phyloP scores from a whole-genome alignment of 2,797 vertebrate species.

The Martes flavigula region DNA sequence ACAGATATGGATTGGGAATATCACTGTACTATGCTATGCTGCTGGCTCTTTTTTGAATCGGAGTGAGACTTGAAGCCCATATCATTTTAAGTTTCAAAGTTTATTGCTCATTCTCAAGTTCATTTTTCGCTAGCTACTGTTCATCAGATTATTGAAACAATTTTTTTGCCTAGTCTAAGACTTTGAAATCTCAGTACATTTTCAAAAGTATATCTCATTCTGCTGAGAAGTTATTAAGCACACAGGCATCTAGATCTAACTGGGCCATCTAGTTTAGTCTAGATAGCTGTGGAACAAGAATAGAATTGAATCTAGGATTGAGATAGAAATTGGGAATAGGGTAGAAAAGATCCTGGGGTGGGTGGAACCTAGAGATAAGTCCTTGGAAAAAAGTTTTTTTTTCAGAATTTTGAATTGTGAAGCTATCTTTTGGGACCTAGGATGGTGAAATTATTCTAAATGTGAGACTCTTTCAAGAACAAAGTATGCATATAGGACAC shows the following conservation, averaged over 20 bases:
- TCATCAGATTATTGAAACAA: background rate
- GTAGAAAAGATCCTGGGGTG: constrained; percentile 13
- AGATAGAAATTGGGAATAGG: background rate
- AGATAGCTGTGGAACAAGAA: background rate
- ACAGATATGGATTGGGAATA: background rate
- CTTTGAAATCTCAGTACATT: background rate
- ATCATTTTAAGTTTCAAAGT: background rate
- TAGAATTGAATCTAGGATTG: background rate
- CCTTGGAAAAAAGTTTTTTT: background rate
- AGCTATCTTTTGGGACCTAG: background rate
- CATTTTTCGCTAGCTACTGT: background rate
- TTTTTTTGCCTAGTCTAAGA: background rate
- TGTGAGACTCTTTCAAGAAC: background rate
- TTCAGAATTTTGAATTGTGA: constrained; percentile 14
- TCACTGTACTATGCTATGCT: accelerated
- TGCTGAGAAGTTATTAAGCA: background rate
- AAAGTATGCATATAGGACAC: background rate
- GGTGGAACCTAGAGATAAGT: background rate
- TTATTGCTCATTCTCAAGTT: background rate
- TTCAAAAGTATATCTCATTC: background rate
- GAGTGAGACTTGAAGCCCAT: background rate
- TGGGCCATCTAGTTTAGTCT: background rate
- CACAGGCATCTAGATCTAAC: background rate
- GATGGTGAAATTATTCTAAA: background rate
- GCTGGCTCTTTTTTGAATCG: background rate